Conservation (phyloP, 1,140 invertebrate species). For the Idris sp. region DNA sequence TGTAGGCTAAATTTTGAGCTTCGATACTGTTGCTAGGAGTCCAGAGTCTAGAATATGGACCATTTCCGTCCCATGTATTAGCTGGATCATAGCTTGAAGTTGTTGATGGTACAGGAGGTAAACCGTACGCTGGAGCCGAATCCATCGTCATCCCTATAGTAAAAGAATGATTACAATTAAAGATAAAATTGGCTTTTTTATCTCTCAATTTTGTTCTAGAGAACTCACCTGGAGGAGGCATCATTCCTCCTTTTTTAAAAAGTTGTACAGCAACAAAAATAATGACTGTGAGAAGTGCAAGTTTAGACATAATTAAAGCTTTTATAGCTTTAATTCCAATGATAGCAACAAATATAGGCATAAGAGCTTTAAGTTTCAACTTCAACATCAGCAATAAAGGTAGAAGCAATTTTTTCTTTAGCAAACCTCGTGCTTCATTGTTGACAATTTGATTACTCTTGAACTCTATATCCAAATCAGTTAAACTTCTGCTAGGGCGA, state of each 20-base stretch:
- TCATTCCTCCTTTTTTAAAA: constrained; percentile 82
- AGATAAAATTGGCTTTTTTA: too few species aligned
- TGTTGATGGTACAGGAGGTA: constrained; percentile 79
- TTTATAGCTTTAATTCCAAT: constrained; percentile 89
- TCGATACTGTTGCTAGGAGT: constrained; percentile 78
- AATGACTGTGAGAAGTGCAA: constrained; percentile 87
- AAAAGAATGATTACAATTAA: constrained; percentile 16
- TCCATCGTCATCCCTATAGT: constrained; percentile 85
- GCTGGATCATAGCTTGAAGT: constrained; percentile 79
- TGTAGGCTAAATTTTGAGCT: constrained; percentile 86
- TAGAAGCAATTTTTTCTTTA: constrained; percentile 90
- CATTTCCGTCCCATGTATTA: constrained; percentile 82
- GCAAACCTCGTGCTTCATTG: constrained; percentile 82
- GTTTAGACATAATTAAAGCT: constrained; percentile 88
- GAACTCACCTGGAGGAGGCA: constrained; percentile 73
- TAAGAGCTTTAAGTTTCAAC: constrained; percentile 88
- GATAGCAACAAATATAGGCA: constrained; percentile 87
- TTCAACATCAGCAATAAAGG: constrained; percentile 88
- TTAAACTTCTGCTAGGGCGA: constrained; percentile 73
- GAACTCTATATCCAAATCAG: constrained; percentile 83
- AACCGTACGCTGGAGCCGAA: constrained; percentile 81
- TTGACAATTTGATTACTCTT: constrained; percentile 83
- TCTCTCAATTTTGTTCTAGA: too few species aligned
- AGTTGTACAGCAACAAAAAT: constrained; percentile 88
- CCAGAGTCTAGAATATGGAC: constrained; percentile 87